Evolutionary conservation across 2,113 vertebrate species (phyloP), one percentile per base, ranked within the genome.

Genomic region (Triplophysa siluroides): DNA sequence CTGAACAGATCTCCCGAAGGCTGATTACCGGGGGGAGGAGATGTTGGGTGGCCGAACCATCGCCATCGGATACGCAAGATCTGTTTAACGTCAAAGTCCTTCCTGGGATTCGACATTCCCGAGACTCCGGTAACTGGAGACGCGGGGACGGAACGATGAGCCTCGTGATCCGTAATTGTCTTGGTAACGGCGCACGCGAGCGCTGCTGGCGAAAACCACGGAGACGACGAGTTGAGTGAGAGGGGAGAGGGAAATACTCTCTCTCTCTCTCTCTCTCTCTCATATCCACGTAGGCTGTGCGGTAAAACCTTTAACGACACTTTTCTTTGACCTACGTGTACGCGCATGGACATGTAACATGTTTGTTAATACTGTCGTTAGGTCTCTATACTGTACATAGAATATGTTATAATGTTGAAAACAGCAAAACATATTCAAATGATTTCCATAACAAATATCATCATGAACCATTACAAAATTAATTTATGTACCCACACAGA

Each of bases 51-150:
- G 90, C 97, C 95, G 91, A 98, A 98, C 96, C 96, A 98, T 92
- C 94, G 94, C 97, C 96, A 98, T 94, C 95, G 92, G 92, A 98
- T 96, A 92, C 96, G 93, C 91, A 99, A 94, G 87, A 99, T 98
- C 94, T 98, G 97, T 88, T 97, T 99, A 92, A 99, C 95, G 82
- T 98, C 97, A 92, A 99, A 98, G 91, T 98, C 97, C 94, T 95
- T 98, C 91, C 95, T 94, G 90, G 95, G 95, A 89, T 92, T 95
- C 95, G 97, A 98, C 97, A 99, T 99, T 89, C 94, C 96, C 87
- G 86, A 68, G 61, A 64, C 86, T 94, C 88, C 88, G 86, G 89
- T 89, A 88, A 89, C 76, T 90, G 92, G 91, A 90, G 92, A 56
- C 26, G 67, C 66, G 8, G 64, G 19, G 68, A 83, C 43, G 52